Evolutionary conservation across 2,888 invertebrate genomes (phyloP).

Genomic region (Lasioglossum oenotherae): DNA sequence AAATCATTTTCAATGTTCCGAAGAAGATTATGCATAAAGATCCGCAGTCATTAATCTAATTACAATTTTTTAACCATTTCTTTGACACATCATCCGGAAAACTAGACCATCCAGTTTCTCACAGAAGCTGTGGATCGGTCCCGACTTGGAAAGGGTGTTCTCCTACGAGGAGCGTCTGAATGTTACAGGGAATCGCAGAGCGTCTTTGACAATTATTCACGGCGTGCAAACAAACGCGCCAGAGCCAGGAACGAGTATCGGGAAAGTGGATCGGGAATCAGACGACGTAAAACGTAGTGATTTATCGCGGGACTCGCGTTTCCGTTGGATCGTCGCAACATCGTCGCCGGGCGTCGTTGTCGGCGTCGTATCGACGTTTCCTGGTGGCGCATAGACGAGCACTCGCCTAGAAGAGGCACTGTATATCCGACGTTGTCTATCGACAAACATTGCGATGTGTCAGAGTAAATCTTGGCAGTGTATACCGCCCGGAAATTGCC

Average conservation of each 20-base stretch:
- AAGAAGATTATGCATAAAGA: not conserved
- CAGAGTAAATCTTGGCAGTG: conserved; percentile 75
- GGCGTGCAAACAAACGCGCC: not conserved
- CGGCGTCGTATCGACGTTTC: conserved; percentile 59
- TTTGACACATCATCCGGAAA: too few species aligned
- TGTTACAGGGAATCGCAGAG: not conserved
- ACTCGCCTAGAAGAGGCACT: conserved; percentile 49
- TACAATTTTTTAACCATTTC: not conserved
- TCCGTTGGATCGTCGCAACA: conserved; percentile 39
- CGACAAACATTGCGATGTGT: conserved; percentile 75
- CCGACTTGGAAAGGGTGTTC: not conserved
- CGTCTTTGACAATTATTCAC: not conserved
- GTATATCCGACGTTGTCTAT: conserved; percentile 66
- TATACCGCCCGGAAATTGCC: conserved; percentile 69
- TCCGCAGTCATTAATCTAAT: not conserved
- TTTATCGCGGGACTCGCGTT: conserved; percentile 55
- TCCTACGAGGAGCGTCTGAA: too few species aligned
- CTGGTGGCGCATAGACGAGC: conserved; percentile 46
- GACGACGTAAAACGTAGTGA: conserved; percentile 44
- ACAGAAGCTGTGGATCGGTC: not conserved
- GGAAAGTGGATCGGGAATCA: conserved; percentile 20
- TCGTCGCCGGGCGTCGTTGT: conserved; percentile 35
- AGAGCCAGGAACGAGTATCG: not conserved
- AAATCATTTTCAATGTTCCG: not conserved
- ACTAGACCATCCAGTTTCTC: too few species aligned